These are phyloP conservation scores for Channa maculata DNA, from an alignment of 2,113 vertebrate species.

Conservation along the genomic window DNA sequence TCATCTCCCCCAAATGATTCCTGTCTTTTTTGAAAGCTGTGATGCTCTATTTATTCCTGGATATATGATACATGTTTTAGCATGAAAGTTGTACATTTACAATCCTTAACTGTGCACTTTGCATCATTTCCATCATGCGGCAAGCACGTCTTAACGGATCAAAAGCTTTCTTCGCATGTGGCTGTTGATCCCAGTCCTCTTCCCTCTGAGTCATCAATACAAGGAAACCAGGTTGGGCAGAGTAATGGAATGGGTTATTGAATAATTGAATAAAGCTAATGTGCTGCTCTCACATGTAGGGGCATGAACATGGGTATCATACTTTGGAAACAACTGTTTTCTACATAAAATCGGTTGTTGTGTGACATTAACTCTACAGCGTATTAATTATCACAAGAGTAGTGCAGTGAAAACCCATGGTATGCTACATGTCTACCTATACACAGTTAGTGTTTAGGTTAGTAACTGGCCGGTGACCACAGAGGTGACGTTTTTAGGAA, in stretches of 20 bases:
- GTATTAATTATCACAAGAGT: neutral
- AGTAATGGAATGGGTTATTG: constrained; percentile 72
- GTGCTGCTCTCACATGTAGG: constrained; percentile 53
- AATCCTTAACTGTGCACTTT: constrained; percentile 24
- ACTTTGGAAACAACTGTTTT: constrained; percentile 23
- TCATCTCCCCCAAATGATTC: neutral
- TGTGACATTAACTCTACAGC: neutral
- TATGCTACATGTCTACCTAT: no score
- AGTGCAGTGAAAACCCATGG: no score
- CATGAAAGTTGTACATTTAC: constrained; percentile 13
- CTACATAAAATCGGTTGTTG: neutral
- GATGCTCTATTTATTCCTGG: constrained; percentile 30
- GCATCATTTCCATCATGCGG: constrained; percentile 10
- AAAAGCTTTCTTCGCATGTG: constrained; percentile 37
- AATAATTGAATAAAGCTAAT: constrained; percentile 80
- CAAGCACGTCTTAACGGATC: constrained; percentile 49
- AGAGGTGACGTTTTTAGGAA: no score
- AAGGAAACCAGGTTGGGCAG: constrained; percentile 58
- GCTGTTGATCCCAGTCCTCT: constrained; percentile 39
- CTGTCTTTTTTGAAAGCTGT: neutral
- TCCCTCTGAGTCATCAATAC: constrained; percentile 54
- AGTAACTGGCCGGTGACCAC: no score
- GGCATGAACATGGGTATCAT: constrained; percentile 10
- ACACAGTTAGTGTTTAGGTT: no score
- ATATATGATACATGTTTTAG: constrained; percentile 6